Evolutionary conservation across 1,140 invertebrate genomes (phyloP).

Genomic region (Drosophila nikananu): DNA sequence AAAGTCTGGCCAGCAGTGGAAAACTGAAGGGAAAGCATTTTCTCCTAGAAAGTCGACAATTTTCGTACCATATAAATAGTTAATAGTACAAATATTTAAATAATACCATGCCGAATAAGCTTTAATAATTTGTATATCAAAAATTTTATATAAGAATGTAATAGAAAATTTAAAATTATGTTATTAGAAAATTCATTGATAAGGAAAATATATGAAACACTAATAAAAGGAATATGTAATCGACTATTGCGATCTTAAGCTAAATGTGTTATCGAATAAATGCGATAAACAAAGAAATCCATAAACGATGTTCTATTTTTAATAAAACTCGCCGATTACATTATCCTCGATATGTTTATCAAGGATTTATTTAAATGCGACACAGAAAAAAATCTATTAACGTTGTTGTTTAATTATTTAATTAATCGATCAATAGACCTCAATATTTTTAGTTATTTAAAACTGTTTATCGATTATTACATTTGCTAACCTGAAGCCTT

Average conservation of each 20-base stretch:
- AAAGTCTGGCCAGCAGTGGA: slow-evolving; percentile 51
- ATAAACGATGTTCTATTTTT: not conserved
- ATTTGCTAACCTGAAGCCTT: not conserved
- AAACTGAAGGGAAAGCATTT: slow-evolving; percentile 2
- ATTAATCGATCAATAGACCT: too few species aligned
- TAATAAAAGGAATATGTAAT: too few species aligned
- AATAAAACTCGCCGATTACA: too few species aligned
- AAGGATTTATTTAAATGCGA: too few species aligned
- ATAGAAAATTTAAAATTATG: too few species aligned
- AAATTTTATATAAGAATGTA: too few species aligned
- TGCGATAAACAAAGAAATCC: not conserved
- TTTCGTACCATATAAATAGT: not conserved
- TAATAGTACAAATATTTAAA: not conserved
- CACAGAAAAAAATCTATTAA: not conserved
- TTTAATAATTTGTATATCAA: not conserved
- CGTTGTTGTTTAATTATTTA: not conserved
- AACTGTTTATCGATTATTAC: not conserved
- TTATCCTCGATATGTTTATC: too few species aligned
- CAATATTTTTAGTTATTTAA: not conserved
- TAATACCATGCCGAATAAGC: not conserved
- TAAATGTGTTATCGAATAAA: too few species aligned
- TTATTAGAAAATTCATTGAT: too few species aligned
- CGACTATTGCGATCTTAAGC: too few species aligned
- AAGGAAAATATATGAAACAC: too few species aligned
- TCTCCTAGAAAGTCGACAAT: not conserved